Evolutionary conservation across 2,888 invertebrate genomes (phyloP).

Genomic region (Schizaphis graminum): DNA sequence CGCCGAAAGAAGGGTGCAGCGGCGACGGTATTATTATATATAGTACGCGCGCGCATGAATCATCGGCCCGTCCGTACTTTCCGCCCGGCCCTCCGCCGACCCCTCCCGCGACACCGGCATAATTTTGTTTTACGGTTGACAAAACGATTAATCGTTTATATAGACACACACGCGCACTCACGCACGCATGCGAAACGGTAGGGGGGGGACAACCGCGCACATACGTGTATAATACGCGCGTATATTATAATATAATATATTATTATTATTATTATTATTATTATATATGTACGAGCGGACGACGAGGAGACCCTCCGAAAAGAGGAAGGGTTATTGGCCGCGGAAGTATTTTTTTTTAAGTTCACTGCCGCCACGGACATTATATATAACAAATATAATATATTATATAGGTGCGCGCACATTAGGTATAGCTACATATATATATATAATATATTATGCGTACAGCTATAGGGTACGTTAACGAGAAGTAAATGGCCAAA

Average conservation of each 20-base stretch:
- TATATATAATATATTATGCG: neutral
- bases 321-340: slow-evolving; percentile 5
- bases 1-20: slow-evolving; percentile 45
- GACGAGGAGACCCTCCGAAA: neutral
- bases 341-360: slow-evolving; percentile 23
- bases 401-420: neutral
- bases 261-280: slow-evolving; percentile 24
- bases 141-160: slow-evolving; percentile 65
- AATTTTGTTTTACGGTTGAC: slow-evolving; percentile 66
- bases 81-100: neutral
- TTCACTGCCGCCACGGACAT: neutral
- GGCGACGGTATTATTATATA: slow-evolving; percentile 18
- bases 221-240: neutral
- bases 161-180: slow-evolving; percentile 31
- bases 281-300: neutral
- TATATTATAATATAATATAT: slow-evolving; percentile 19
- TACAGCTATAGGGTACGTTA: neutral
- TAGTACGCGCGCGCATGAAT: slow-evolving; percentile 56
- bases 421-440: neutral
- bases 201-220: slow-evolving; percentile 11
- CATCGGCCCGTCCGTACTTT: slow-evolving; percentile 40
- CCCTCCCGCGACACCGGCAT: slow-evolving; percentile 47
- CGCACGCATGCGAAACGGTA: slow-evolving; percentile 8
- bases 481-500: neutral
- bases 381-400: neutral